Evolutionary conservation across 2,888 invertebrate genomes (phyloP), one percentile per base, ranked within the genome.

Genomic region (Agriopis leucophaearia): DNA sequence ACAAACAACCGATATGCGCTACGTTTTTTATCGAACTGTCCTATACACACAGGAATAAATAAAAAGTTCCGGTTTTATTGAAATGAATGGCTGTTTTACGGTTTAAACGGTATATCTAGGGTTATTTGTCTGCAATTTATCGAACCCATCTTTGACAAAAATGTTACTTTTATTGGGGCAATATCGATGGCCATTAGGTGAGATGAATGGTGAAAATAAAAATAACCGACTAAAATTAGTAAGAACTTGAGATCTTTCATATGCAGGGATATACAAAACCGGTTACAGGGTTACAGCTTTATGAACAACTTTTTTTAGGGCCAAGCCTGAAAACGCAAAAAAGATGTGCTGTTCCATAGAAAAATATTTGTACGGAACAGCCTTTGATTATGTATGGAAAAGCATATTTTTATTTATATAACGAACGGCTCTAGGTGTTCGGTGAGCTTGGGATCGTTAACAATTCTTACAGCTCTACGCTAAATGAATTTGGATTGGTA

Each of bases 1-100:
- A 88, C 85, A 88, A 86, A 87, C 74, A 83, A 85, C 83, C 83
- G 85, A 85, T 84, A 83, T 83, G 82, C 81, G 59, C 64, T 60
- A 78, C 82, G 81, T 84, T 87, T 82, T 84, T 83, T 82, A 75
- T 77, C 61, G 70, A 66, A 73, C 77, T 78, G 80, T 74, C 75
- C 73, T 75, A 65, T 72, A 71, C 73, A 75, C 64, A 70, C 52
- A 64, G 60, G 60, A 52, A 64, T 60, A 69, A 64, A 69, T 64
- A 69, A 69, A 68, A 69, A 69, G 60, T 69, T 69, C 64, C 51
- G 64, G 35, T 44, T 51, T 56, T 36, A 69, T 71, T 72, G 69
- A 77, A 74, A 72, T 74, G 74, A 71, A 64, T 71, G 63, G 71
- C 71, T 71, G 71, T 77, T 74, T 64, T 35, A 38, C 54, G 40